A percentile compares a stretch with the other conserved stretches of the same genome.
Evolutionary conservation across 1,140 invertebrate genomes (phyloP).

Genomic region (honey bee (Apis mellifera)): DNA sequence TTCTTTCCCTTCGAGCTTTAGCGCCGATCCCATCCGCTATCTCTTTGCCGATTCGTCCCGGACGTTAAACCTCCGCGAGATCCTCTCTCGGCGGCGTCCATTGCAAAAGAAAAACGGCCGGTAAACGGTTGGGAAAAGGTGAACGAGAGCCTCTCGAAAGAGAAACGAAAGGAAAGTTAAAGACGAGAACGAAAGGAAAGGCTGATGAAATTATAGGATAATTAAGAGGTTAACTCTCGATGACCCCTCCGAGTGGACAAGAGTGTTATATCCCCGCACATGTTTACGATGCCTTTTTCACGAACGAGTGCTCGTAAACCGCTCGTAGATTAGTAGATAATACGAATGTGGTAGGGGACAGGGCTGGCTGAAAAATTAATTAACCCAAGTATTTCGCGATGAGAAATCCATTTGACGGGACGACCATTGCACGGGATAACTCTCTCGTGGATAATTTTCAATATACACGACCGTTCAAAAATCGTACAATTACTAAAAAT

Average conservation of each 20-base stretch:
- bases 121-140: not conserved
- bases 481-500: too few species aligned
- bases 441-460: too few species aligned
- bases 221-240: constrained; percentile 49
- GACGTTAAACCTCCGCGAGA: not conserved
- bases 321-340: too few species aligned
- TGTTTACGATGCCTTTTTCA: too few species aligned
- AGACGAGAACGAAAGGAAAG: not conserved
- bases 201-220: constrained; percentile 30
- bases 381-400: too few species aligned
- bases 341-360: too few species aligned
- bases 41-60: not conserved
- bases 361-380: too few species aligned
- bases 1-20: not conserved
- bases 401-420: too few species aligned
- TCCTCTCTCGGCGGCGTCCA: not conserved
- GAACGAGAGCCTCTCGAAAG: not conserved
- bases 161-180: not conserved
- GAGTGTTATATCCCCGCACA: not conserved
- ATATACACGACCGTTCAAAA: too few species aligned
- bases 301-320: constrained; percentile 15
- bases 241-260: constrained; percentile 15
- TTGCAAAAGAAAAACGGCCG: not conserved
- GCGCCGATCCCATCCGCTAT: not conserved
- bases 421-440: too few species aligned